These are phyloP conservation scores for Dryobates pubescens DNA, from an alignment of 2,797 vertebrate genomes.

Conservation along the genomic window DNA sequence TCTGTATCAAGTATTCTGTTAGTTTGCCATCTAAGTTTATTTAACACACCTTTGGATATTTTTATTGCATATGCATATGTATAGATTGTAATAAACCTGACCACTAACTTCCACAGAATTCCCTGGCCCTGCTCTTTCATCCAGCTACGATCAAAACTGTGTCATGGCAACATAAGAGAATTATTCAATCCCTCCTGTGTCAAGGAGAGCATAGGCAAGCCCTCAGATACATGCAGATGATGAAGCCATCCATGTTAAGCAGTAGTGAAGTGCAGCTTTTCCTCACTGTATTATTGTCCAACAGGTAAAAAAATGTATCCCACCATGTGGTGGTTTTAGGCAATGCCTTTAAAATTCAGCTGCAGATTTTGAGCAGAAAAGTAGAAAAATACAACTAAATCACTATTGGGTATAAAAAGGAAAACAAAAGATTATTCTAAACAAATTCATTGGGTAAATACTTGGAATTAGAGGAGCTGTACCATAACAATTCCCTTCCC, in stretches of 20 bases:
- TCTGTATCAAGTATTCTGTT: not conserved
- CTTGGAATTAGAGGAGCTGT: too few relatives aligned
- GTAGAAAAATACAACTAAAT: too few relatives aligned
- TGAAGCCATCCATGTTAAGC: slow-evolving; percentile 84
- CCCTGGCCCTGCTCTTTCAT: slow-evolving; percentile 90
- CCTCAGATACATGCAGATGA: slow-evolving; percentile 88
- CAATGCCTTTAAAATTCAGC: too few relatives aligned
- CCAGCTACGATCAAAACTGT: slow-evolving; percentile 86
- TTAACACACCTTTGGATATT: not conserved
- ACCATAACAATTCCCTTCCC: too few relatives aligned
- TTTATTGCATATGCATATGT: not conserved
- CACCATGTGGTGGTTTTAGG: too few relatives aligned
- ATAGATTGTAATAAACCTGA: rapidly evolving
- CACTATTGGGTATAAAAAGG: too few relatives aligned
- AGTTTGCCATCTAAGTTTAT: too few relatives aligned
- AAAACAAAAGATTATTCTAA: too few relatives aligned
- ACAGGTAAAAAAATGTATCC: slow-evolving; percentile 80
- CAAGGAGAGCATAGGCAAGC: slow-evolving; percentile 88
- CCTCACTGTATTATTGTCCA: slow-evolving; percentile 90
- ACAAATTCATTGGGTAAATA: too few relatives aligned
- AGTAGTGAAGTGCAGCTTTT: slow-evolving; percentile 85
- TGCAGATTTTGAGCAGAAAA: too few relatives aligned
- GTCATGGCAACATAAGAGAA: slow-evolving; percentile 89
- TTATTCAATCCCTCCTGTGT: slow-evolving; percentile 91
- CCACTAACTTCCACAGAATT: slow-evolving; percentile 79